These are phyloP conservation scores for Trachurus trachurus DNA, from an alignment of 2,797 vertebrate genomes.

Conservation along the genomic window DNA sequence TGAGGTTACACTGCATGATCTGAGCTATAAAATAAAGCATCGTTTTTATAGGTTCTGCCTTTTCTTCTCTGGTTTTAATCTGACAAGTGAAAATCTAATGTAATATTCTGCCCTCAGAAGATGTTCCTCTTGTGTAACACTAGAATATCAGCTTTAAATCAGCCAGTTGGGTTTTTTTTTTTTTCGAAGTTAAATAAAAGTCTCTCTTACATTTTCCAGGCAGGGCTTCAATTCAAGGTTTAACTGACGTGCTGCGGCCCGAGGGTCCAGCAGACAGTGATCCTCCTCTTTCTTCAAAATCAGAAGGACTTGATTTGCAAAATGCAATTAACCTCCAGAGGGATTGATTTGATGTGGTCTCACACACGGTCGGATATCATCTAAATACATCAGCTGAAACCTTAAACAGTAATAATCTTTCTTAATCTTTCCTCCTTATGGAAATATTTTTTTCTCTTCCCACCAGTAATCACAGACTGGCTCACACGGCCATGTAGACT, in stretches of 20 bases:
- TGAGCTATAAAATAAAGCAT: neutral
- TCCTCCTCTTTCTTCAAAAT: neutral
- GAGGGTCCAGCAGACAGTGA: neutral
- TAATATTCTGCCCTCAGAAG: neutral
- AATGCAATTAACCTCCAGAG: conserved; percentile 19
- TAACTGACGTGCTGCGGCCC: no score
- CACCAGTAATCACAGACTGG: conserved; percentile 36
- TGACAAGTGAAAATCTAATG: neutral
- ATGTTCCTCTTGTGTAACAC: neutral
- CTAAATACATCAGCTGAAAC: conserved; percentile 27
- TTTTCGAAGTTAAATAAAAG: neutral
- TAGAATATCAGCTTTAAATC: neutral
- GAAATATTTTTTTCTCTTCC: conserved; percentile 23
- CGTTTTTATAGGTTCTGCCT: neutral
- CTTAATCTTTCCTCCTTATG: conserved; percentile 39
- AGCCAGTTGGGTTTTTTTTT: neutral
- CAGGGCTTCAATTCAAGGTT: no score
- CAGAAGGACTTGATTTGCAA: conserved; percentile 24
- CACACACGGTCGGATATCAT: conserved; percentile 39
- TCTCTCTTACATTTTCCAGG: neutral
- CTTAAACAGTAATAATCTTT: conserved; percentile 26
- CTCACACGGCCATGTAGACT: conserved; percentile 38
- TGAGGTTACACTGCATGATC: neutral
- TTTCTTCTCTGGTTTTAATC: neutral
- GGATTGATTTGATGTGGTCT: conserved; percentile 18